A percentile compares a stretch with the other conserved stretches of the same genome.
phyloP scores from a whole-genome alignment of 2,888 invertebrate genomes.

The Brassicogethes aeneus region DNA sequence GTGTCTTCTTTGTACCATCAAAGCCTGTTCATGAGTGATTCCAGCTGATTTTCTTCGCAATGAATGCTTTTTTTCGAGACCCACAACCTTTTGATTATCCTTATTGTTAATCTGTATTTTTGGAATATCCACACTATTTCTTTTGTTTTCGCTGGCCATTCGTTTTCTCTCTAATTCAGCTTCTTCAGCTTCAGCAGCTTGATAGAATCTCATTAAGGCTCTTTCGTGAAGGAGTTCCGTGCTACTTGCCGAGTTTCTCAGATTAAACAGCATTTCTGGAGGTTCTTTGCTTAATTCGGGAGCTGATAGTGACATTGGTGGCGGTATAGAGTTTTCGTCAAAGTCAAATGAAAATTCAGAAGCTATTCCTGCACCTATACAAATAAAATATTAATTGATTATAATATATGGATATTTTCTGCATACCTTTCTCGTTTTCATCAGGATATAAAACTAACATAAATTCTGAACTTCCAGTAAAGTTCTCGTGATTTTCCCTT shows the following conservation, averaged over 20 bases:
- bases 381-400: too few species aligned
- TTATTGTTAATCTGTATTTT: conserved; percentile 46
- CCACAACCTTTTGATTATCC: conserved; percentile 41
- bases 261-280: conserved; percentile 43
- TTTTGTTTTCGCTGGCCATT: conserved; percentile 12
- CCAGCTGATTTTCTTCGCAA: conserved; percentile 43
- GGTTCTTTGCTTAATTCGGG: conserved; percentile 65
- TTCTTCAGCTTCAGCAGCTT: conserved; percentile 68
- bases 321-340: conserved; percentile 61
- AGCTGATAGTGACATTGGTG: conserved; percentile 73
- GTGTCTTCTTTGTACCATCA: conserved; percentile 34
- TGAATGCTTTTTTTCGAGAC: conserved; percentile 42
- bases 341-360: conserved; percentile 35
- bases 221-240: conserved; percentile 74
- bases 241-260: conserved; percentile 70
- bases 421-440: conserved; percentile 33
- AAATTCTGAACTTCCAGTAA: conserved; percentile 67
- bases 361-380: too few species aligned
- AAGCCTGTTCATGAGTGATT: conserved; percentile 29
- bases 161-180: conserved; percentile 41
- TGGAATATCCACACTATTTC: conserved; percentile 27
- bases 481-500: conserved; percentile 38
- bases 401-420: too few species aligned
- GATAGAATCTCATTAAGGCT: conserved; percentile 73
- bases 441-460: conserved; percentile 60